These are phyloP conservation scores for Microctonus brassicae DNA, from an alignment of 2,888 invertebrate genomes.

Conservation along the genomic window DNA sequence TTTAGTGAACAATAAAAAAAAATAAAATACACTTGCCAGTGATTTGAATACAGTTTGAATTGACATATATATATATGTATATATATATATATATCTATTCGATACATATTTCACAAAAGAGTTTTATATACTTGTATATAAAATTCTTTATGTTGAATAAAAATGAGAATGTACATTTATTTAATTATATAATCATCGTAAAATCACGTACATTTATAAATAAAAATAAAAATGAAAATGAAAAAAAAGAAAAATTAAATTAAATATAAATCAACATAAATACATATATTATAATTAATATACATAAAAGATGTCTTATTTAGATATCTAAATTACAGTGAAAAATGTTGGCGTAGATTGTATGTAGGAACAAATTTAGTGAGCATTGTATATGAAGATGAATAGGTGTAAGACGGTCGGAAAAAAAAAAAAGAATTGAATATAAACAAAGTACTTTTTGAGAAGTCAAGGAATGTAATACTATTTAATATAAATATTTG, in stretches of 20 bases:
- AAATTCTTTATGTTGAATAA: constrained; percentile 21
- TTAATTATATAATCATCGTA: not conserved
- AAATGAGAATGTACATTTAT: constrained; percentile 9
- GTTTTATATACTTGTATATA: constrained; percentile 35
- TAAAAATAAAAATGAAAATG: not conserved
- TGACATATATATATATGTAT: constrained; percentile 43
- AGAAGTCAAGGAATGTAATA: constrained; percentile 35
- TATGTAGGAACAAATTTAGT: constrained; percentile 40
- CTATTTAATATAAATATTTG: constrained; percentile 16
- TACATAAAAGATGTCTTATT: not conserved
- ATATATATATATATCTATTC: constrained; percentile 28
- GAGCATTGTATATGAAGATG: constrained; percentile 56
- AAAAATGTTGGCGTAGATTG: constrained; percentile 39
- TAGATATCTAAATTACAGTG: not conserved
- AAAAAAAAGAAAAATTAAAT: not conserved
- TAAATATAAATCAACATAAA: not conserved
- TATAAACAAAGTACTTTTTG: constrained; percentile 33
- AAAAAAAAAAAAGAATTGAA: constrained; percentile 22
- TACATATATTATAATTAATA: not conserved
- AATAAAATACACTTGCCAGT: constrained; percentile 62
- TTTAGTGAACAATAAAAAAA: constrained; percentile 37
- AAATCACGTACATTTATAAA: constrained; percentile 1
- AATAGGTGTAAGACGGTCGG: constrained; percentile 55
- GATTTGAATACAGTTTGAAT: constrained; percentile 61
- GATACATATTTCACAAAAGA: constrained; percentile 16